Evolutionary conservation across 2,797 vertebrate species (phyloP), one percentile per base, ranked within the genome.

Genomic region (Gymnocypris eckloni): DNA sequence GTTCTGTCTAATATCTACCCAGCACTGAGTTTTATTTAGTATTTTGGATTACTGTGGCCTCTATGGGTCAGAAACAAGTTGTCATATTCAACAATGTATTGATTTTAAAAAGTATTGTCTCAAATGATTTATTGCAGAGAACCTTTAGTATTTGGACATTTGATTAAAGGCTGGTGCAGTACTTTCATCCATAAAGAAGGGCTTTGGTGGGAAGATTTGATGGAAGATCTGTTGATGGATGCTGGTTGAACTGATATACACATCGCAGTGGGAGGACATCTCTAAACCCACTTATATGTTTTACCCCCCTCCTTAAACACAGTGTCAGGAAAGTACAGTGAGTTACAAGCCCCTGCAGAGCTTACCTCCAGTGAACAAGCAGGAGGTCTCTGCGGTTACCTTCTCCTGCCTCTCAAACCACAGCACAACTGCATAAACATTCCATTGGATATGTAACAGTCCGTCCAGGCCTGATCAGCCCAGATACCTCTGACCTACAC

Each of bases 361-460:
- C 66, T 73, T 22, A 39, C 83, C 45, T 78, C 50, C 73, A 28
- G n/a, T 20, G 85, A 50, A 41, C 79, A 79, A 76, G 67, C 9
- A 37, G 79, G 41, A 61, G 72, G 73, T 72, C 43, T 81, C 81
- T 87, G 64, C 41, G 52, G 64, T 87, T 78, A 64, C 28, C 4
- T 66, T 66, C 28, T 22, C 48, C 22, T 15, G 79, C 18, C 25
- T 69, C 78, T 82, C 83, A 82, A 81, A 83, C 78, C 84, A 87
- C 87, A 67, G 59, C 82, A 88, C 88, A 93, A 93, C 91, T 93
- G 87, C 89, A 83, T 91, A 93, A 93, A 92, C 85, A 93, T 82
- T 84, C 73, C 54, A 41, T 41, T 70, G 22, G 37, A 52, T 45
- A 66, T 59, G 48, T 43, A 48, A 86, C 8, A 33, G 76, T 50